phyloP scores from a whole-genome alignment of 2,888 invertebrate genomes.

The Zonitis immaculata region DNA sequence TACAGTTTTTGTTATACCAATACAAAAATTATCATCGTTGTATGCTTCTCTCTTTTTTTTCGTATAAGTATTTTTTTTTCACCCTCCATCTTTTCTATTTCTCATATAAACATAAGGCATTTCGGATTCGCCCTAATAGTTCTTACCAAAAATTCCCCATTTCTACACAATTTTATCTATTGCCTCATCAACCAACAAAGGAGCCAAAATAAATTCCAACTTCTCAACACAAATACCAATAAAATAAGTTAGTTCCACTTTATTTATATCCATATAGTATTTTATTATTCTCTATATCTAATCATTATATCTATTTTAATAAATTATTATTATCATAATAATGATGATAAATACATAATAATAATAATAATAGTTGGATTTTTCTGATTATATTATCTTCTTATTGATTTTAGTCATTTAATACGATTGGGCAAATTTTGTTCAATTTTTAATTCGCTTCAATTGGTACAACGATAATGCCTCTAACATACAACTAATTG shows the following conservation, averaged over 20 bases:
- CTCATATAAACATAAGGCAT: background rate
- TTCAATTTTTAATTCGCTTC: constrained; percentile 2
- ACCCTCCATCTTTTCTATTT: too few species aligned
- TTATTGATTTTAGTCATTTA: constrained; percentile 1
- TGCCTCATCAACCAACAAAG: constrained; percentile 7
- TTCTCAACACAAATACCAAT: background rate
- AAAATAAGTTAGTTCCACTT: background rate
- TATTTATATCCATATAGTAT: background rate
- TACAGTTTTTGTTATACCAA: constrained; percentile 36
- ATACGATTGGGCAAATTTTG: background rate
- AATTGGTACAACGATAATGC: constrained; percentile 3
- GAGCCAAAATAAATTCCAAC: constrained; percentile 1
- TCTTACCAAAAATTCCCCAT: background rate
- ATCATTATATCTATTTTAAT: background rate
- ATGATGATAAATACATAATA: too few species aligned
- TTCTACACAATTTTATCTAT: constrained; percentile 1
- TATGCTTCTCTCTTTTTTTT: constrained; percentile 30
- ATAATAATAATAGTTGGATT: too few species aligned
- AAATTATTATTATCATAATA: too few species aligned
- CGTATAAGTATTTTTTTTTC: background rate
- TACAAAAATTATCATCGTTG: constrained; percentile 42
- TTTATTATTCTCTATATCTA: background rate
- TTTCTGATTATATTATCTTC: too few species aligned
- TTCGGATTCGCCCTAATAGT: background rate
- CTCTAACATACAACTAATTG: background rate